phyloP scores from a whole-genome alignment of 2,797 vertebrate species.

The Neomorphus geoffroyi region DNA sequence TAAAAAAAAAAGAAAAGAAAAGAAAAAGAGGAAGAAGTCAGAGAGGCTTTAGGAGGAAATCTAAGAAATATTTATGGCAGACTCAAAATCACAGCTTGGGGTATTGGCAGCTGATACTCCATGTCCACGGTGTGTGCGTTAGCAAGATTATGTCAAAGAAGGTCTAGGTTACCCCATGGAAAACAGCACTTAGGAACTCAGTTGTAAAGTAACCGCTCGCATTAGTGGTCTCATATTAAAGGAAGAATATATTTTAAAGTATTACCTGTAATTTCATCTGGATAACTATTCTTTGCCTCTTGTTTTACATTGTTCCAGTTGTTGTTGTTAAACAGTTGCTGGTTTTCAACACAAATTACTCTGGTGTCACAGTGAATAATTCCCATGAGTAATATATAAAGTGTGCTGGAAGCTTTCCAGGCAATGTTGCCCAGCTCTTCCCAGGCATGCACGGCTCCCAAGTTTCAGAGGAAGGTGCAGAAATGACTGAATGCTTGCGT shows the following conservation, averaged over 20 bases:
- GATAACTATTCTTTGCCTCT: neutral
- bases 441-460: rapidly evolving
- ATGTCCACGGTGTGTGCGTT: neutral
- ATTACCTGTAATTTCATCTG: neutral
- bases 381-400: neutral
- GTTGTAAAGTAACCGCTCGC: neutral
- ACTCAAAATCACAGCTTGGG: neutral
- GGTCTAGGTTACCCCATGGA: neutral
- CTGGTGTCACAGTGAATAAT: neutral
- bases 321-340: neutral
- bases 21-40: no score
- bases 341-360: neutral
- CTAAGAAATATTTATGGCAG: neutral
- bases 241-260: neutral
- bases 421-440: neutral
- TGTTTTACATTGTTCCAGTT: neutral
- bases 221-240: neutral
- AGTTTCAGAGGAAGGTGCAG: neutral
- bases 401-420: neutral
- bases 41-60: neutral
- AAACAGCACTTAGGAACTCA: neutral
- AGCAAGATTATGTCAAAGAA: neutral
- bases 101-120: neutral
- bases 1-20: neutral
- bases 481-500: neutral